Conservation (phyloP, 1,140 invertebrate species). For the Potamilus streckersoni region DNA sequence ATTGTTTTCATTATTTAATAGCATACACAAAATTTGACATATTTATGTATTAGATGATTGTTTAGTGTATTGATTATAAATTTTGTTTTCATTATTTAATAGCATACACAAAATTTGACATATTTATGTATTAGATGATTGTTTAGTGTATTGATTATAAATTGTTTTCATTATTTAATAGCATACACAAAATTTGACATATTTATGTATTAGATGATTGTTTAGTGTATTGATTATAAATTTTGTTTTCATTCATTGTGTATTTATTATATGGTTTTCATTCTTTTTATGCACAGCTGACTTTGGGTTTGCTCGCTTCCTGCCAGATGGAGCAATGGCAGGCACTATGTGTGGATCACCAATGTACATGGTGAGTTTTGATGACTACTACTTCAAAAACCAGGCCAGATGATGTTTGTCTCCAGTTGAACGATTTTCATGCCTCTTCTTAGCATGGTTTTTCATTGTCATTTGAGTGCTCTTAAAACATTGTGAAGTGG, state of each 20-base stretch:
- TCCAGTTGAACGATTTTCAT: no score
- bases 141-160: constrained; percentile 3
- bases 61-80: constrained; percentile 2
- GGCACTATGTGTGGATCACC: constrained; percentile 99
- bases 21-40: neutral
- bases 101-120: neutral
- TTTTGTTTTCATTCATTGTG: neutral
- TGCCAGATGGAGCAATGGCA: constrained; percentile 99
- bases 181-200: neutral
- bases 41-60: neutral
- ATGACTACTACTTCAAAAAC: no score
- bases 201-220: neutral
- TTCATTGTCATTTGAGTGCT: no score
- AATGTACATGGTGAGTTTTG: constrained; percentile 93
- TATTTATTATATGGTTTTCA: constrained; percentile 2
- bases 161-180: constrained; percentile 1
- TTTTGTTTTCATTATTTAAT: constrained; percentile 3
- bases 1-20: neutral
- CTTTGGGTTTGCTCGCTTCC: constrained; percentile 98
- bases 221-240: constrained; percentile 2
- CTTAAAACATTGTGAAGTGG: no score
- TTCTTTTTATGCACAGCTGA: constrained; percentile 80
- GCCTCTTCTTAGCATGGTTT: no score
- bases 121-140: neutral
- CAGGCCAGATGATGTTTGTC: no score